These are phyloP conservation scores for Siderastrea siderea DNA, from an alignment of 92 coral and sea anemone genomes.

Conservation along the genomic window DNA sequence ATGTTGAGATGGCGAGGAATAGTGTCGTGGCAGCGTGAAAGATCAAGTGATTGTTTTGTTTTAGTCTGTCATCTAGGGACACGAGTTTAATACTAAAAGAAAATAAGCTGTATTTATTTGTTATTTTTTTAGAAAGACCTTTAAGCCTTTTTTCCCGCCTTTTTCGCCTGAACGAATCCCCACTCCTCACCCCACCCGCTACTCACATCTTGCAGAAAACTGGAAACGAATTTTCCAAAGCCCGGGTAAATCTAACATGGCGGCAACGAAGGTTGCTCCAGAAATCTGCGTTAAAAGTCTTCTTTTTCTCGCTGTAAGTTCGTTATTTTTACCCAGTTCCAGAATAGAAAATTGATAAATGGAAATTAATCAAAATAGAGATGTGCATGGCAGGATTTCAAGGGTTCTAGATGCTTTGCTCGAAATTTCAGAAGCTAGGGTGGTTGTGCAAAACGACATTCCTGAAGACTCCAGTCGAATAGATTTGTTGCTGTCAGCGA, in stretches of 20 bases:
- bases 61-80: too few species aligned
- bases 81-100: too few species aligned
- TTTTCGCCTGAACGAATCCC: too few species aligned
- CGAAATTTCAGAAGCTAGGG: conserved; percentile 34
- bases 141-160: too few species aligned
- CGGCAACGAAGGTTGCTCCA: neutral
- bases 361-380: conserved; percentile 24
- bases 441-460: conserved; percentile 1
- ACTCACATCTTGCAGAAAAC: too few species aligned
- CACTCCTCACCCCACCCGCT: too few species aligned
- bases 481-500: conserved; percentile 2
- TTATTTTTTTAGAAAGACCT: too few species aligned
- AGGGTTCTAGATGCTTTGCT: conserved; percentile 26
- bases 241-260: neutral
- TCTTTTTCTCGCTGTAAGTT: neutral
- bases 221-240: neutral
- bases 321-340: neutral
- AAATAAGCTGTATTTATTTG: too few species aligned
- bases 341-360: neutral
- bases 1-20: too few species aligned
- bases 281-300: neutral
- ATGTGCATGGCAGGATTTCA: conserved; percentile 28
- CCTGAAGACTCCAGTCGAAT: neutral
- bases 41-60: too few species aligned
- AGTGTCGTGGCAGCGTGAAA: too few species aligned